Evolutionary conservation across 2,888 invertebrate genomes (phyloP), one percentile per base, ranked within the genome.

Genomic region (Acanthoscelides obtectus): DNA sequence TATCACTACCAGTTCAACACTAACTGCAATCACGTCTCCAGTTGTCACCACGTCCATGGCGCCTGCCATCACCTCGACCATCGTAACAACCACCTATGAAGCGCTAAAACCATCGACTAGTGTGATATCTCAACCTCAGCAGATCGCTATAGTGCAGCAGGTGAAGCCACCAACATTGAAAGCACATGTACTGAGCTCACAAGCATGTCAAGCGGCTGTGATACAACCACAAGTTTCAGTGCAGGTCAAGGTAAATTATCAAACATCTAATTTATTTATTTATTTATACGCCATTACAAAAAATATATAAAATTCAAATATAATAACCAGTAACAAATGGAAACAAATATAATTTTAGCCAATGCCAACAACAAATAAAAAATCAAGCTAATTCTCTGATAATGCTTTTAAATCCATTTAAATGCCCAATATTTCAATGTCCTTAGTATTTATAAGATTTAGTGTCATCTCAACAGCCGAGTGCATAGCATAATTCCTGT

Each of bases 111-210:
- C 74, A 69, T 22, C 72, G 74, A 69, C 72, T 69, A 72, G 73
- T 69, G 74, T 79, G 27, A 75, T 80, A 22, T 65, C 79, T 0
- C 77, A 78, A 71, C 77, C 74, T 22, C 80, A 76, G 64, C 79
- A 73, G 68, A 70, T 73, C 65, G 78, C 74, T 8, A 75, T 77
- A 20, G 76, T 77, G 1, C 79, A 79, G 70, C 80, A 79, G 68
- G 84, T 83, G 71, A 87, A 85, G 77, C 87, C 89, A 0, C 90
- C 89, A 21, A 89, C 89, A 4, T 82, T 91, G 1, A 91, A 91
- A 79, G 90, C 90, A 0, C 90, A 90, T 75, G 90, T 91, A 2
- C 80, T 91, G 21, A 89, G 89, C 70, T 86, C 88, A 45, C 88
- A 88, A 75, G 84, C 82, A 0, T 83, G 84, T 1, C 83, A 84